Base-by-base conservation (phyloP, 2,113 vertebrate genomes). In the Varanus salvator region DNA sequence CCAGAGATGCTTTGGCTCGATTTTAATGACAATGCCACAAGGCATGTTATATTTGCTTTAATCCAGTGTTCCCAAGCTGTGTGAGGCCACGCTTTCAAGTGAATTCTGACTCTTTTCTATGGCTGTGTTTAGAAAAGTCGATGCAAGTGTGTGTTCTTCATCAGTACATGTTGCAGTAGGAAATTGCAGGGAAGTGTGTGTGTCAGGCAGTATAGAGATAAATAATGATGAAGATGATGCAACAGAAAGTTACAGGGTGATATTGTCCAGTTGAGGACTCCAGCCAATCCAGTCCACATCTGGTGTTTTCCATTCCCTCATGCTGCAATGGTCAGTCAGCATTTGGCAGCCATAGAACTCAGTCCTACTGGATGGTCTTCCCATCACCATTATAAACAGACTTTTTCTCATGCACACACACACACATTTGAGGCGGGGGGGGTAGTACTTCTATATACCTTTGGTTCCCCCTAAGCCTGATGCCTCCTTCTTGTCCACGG, bases 1-100 rank as follows among this genome's bases (percentile, higher is more conserved):
- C 54, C 17, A n/a, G 78, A 57, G 31, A 88, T 74, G 66, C 29
- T 82, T 88, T 74, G 74, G 82, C 80, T 60, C 68, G 14, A 14
- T 88, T 88, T 82, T 74, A 88, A 88, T 88, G 82, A 68, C 82
- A 88, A 88, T 57, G 78, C 74, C 82, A 88, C 74, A 57, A 50
- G 78, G 60, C n/a, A 44, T 72, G 81, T 82, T 88, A 74, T 74
- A 82, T 88, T 74, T 82, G 68, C 68, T 74, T 54, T 88, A 72
- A 88, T 81, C 87, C 72, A 72, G 54, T 82, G n/a, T 29, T 8
- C n/a, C 78, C 14, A 29, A 82, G 87, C 76, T 54, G 44, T 12
- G 14, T 12, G 64, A 81, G 23, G 66, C 48, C n/a, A 52, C 71
- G 72, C n/a, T 4, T 81, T 9, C 31, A 27, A 88, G 50, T 38